Evolutionary conservation across 2,797 vertebrate genomes (phyloP).

Genomic region (Neosilurus hyrtlii): DNA sequence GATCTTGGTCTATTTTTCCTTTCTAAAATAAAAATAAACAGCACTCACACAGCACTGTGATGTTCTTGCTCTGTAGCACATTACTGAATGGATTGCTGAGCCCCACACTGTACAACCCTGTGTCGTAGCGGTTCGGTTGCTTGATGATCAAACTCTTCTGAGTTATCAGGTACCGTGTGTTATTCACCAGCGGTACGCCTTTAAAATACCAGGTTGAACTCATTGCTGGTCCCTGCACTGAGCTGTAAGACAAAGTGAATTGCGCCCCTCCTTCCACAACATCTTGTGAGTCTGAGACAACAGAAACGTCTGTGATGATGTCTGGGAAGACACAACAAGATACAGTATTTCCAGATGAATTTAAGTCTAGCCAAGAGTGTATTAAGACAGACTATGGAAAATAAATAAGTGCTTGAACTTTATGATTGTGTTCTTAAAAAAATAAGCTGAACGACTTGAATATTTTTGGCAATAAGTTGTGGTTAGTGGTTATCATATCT

Average conservation of each 20-base stretch:
- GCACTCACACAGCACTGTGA: constrained; percentile 78
- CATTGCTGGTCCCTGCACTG: constrained; percentile 60
- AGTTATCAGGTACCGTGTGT: constrained; percentile 53
- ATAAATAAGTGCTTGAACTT: neutral
- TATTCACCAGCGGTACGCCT: constrained; percentile 54
- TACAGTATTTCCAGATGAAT: neutral
- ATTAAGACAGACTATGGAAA: neutral
- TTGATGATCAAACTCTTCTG: constrained; percentile 65
- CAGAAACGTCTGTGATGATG: constrained; percentile 51
- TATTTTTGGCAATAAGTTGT: too few relatives aligned
- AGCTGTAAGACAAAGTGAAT: constrained; percentile 67
- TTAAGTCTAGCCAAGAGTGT: neutral
- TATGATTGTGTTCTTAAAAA: too few relatives aligned
- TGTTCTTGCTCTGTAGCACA: constrained; percentile 15
- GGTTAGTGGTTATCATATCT: too few relatives aligned
- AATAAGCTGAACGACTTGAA: too few relatives aligned
- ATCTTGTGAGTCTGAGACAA: constrained; percentile 40
- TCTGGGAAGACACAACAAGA: constrained; percentile 59
- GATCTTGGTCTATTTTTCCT: neutral
- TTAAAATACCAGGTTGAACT: constrained; percentile 71
- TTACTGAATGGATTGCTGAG: constrained; percentile 77
- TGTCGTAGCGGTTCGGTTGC: constrained; percentile 60
- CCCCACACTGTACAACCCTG: constrained; percentile 70
- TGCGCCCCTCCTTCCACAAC: constrained; percentile 56
- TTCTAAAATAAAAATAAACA: too few relatives aligned